Base-by-base conservation (phyloP, 2,113 vertebrate genomes). In the Grammatotria lemairii region DNA sequence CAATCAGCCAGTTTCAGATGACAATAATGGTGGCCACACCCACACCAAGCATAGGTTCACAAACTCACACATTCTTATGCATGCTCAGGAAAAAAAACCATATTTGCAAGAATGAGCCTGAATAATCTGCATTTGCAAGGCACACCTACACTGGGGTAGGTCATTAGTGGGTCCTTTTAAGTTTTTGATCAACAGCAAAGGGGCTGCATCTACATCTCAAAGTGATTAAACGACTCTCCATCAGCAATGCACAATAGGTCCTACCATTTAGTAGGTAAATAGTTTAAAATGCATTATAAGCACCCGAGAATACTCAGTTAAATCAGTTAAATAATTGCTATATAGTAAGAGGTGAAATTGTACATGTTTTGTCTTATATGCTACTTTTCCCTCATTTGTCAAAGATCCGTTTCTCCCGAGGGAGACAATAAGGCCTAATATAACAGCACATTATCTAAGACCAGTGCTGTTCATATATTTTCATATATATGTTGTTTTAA, bases 281-380 rank as follows among this genome's bases (percentile, higher is more conserved):
- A 17, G 70, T 28, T 28, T 7, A 12, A 28, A 28, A 28, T 45
- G 70, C 23, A 28, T 28, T 17, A 28, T n/a, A 35, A 35, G 38
- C 35, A 21, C 60, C 33, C 0, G 0, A 38, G 17, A 70, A 42
- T 9, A 42, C 65, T n/a, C 1, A n/a, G n/a, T n/a, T n/a, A n/a
- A n/a, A 21, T 68, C 63, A 68, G 35, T 40, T 40, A 1, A 65
- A 40, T n/a, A 65, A 60, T 26, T 2, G 13, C 54, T 55, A 23
- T 26, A 13, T 55, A 10, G 51, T 55, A 26, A 38, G 17, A n/a
- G 60, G 10, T 38, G 10, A 38, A 65, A 65, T 21, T 65, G 31
- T 38, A 35, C 17, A 35, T 65, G 10, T 0, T 35, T 65, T n/a
- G 1, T 65, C 17, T 65, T 65, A 38, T n/a, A 35, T 12, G 31